These are phyloP conservation scores for Machimus rusticus DNA, from an alignment of 2,888 invertebrate genomes.

Conservation along the genomic window DNA sequence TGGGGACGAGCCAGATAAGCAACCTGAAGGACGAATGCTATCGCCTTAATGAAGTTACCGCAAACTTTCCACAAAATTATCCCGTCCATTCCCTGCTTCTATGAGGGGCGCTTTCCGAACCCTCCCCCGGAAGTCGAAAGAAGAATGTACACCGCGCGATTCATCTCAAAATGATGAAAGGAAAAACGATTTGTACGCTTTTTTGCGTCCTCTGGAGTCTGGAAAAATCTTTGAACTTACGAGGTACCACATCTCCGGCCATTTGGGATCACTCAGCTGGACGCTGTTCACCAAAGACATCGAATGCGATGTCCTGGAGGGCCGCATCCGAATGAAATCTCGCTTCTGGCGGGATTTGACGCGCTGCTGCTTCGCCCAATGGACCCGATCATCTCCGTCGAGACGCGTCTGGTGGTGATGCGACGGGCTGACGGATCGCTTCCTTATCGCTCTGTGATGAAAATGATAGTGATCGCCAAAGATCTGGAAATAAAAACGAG, in stretches of 20 bases:
- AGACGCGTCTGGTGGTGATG: slow-evolving; percentile 74
- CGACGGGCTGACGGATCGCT: slow-evolving; percentile 78
- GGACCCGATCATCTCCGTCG: slow-evolving; percentile 77
- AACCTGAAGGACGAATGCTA: slow-evolving; percentile 34
- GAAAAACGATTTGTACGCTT: neutral
- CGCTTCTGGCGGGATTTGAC: slow-evolving; percentile 82
- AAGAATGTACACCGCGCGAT: neutral
- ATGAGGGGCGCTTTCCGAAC: neutral
- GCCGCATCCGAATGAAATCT: slow-evolving; percentile 70
- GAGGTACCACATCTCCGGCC: slow-evolving; percentile 97
- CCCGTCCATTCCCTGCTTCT: neutral
- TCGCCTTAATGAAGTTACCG: slow-evolving; percentile 14
- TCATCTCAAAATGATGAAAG: neutral
- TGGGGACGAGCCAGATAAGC: slow-evolving; percentile 29
- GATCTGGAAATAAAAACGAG: slow-evolving; percentile 76
- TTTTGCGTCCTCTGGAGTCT: neutral
- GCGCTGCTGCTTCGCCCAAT: slow-evolving; percentile 84
- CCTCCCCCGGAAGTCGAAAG: neutral
- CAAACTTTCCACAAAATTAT: slow-evolving; percentile 7
- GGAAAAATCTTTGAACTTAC: slow-evolving; percentile 68
- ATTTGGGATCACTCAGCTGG: slow-evolving; percentile 84
- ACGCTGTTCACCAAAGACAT: slow-evolving; percentile 56
- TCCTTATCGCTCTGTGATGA: slow-evolving; percentile 79
- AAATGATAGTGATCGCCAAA: slow-evolving; percentile 87
- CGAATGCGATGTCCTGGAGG: slow-evolving; percentile 54